Evolutionary conservation across 2,888 invertebrate species (phyloP), one percentile per base, ranked within the genome.

Genomic region (Orthonevra nobilis): DNA sequence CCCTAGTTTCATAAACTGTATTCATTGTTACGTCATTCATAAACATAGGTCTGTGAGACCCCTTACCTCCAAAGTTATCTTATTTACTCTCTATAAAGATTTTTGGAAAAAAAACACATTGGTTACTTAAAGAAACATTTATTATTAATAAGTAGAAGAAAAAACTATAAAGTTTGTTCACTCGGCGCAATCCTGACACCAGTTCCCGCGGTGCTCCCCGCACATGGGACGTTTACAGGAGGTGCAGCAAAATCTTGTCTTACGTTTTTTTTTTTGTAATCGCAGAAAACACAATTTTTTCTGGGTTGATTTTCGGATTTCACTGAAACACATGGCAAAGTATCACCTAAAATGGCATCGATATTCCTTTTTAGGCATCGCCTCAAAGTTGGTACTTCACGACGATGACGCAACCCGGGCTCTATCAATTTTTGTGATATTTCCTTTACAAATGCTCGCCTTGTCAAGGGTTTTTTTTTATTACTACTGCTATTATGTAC

Each of bases 401-500:
- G 36, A 36, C 36, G 36, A 36, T 15, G 17, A 36, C 36, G 36
- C 15, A 36, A 36, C 36, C 36, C 14, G n/a, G n/a, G n/a, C n/a
- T n/a, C n/a, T n/a, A n/a, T n/a, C n/a, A 36, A 36, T 36, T 36
- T 36, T 15, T 36, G 36, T 7, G n/a, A n/a, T n/a, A n/a, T n/a
- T n/a, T n/a, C n/a, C n/a, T n/a, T n/a, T n/a, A n/a, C n/a, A n/a
- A n/a, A 36, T 36, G 15, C 36, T 15, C 36, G 36, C 9, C 36
- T 36, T 36, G 36, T 36, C 3, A 36, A 14, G 4, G 15, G 17
- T 36, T 36, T 36, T 17, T 36, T 5, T 36, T 36, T 4, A 17
- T 2, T 36, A 36, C 1, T 0, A 9, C 0, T 36, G 7, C 17
- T 36, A 36, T 36, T 36, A 7, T 36, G 1, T 36, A 36, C 36